Percentiles rank a stretch among this genome's conserved stretches.
phyloP scores from a whole-genome alignment of 2,888 invertebrate species.

The Lomographa bimaculata region DNA sequence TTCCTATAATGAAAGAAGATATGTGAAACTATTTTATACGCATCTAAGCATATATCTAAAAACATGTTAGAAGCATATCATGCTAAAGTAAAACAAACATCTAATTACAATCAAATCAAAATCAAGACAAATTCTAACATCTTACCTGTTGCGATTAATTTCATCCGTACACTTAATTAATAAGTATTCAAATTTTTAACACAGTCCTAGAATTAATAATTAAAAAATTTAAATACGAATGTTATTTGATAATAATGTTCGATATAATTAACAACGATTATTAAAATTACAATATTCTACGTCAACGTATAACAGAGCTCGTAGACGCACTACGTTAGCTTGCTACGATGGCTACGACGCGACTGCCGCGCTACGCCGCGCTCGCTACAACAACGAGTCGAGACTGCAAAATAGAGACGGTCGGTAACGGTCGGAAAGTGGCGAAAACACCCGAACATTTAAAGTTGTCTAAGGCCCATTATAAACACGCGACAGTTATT shows the following conservation, averaged over 20 bases:
- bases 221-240: too few species aligned
- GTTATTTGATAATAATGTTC: too few species aligned
- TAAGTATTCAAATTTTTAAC: conserved; percentile 10
- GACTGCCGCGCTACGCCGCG: conserved; percentile 70
- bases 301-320: conserved; percentile 22
- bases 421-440: conserved; percentile 53
- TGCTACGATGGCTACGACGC: conserved; percentile 62
- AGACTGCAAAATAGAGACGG: conserved; percentile 57
- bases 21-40: too few species aligned
- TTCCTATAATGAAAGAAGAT: too few species aligned
- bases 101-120: too few species aligned
- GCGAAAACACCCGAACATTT: conserved; percentile 59
- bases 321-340: conserved; percentile 30
- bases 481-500: too few species aligned
- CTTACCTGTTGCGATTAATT: conserved; percentile 47
- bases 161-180: conserved; percentile 44
- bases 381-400: conserved; percentile 42
- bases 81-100: conserved; percentile 1
- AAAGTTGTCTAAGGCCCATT: conserved; percentile 59
- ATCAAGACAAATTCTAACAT: conserved; percentile 9
- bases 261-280: conserved; percentile 1
- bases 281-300: conserved; percentile 7
- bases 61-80: conserved; percentile 3
- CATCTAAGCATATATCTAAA: too few species aligned
- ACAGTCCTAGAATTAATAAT: too few species aligned